These are phyloP conservation scores for Scolanthus callimorphus DNA, from an alignment of 92 coral and sea anemone species.

Conservation along the genomic window DNA sequence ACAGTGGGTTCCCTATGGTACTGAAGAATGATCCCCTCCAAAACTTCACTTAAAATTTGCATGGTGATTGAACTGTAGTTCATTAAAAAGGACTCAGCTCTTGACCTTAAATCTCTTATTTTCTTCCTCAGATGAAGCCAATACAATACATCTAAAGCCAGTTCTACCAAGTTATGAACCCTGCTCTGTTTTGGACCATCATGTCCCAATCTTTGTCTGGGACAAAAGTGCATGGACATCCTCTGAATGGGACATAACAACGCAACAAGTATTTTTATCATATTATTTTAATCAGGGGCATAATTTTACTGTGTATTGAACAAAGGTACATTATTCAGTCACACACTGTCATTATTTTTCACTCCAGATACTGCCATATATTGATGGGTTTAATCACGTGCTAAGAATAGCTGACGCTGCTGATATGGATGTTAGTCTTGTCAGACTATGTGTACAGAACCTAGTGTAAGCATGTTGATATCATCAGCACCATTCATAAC, in stretches of 20 bases:
- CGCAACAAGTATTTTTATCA: slow-evolving; percentile 92
- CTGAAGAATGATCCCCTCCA: too few species aligned
- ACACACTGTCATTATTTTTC: background rate
- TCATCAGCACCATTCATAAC: background rate
- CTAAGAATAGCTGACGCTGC: slow-evolving; percentile 88
- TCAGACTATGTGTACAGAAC: slow-evolving; percentile 85
- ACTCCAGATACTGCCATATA: slow-evolving; percentile 76
- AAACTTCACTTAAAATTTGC: too few species aligned
- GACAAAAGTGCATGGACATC: slow-evolving; percentile 62
- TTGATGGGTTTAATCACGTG: slow-evolving; percentile 94
- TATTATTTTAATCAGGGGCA: too few species aligned
- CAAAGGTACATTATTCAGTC: too few species aligned
- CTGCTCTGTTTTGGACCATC: slow-evolving; percentile 70
- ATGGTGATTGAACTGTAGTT: too few species aligned
- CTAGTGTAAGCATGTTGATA: slow-evolving; percentile 70
- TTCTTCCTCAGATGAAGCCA: slow-evolving; percentile 86
- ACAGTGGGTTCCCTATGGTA: too few species aligned
- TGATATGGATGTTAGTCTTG: slow-evolving; percentile 83
- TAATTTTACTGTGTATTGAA: too few species aligned
- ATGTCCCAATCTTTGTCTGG: slow-evolving; percentile 96
- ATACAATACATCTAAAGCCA: slow-evolving; percentile 82
- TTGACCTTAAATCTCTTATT: too few species aligned
- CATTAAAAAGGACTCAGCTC: too few species aligned
- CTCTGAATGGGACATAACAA: slow-evolving; percentile 91
- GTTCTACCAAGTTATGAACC: slow-evolving; percentile 53